Base-by-base conservation (phyloP, 2,888 invertebrate genomes). In the Diplazon laetatorius region DNA sequence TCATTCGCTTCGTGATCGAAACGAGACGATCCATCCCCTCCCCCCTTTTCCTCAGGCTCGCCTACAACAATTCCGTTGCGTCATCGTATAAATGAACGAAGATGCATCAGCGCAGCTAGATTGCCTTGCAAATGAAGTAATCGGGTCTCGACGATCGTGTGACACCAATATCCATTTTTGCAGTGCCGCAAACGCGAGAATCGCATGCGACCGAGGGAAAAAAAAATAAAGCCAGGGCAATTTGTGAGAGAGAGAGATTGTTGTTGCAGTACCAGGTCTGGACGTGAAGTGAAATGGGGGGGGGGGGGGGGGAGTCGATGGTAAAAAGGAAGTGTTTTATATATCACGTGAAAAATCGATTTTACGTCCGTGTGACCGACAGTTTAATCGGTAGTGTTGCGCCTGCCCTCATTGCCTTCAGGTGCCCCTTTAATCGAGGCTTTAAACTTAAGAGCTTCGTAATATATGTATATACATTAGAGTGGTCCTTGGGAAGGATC, bases 391-490 rank as follows among this genome's bases (percentile, higher is more conserved):
- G 35, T 37, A 20, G 37, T 16, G 35, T 25, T 8, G 37, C 18
- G 9, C 22, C 3, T n/a, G n/a, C n/a, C 9, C 6, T 30, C n/a
- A 5, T n/a, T 10, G 46, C 25, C 39, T 10, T 52, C 62, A 73
- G 73, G 63, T 73, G 52, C 73, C 73, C 52, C 76, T 72, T 79
- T 77, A 79, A 79, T 79, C 72, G 79, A 16, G 22, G 20, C 60
- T 72, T 70, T 68, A 76, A 71, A 39, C 75, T 46, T 55, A 62
- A 68, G 12, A 16, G 18, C 2, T 30, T 4, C 18, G 14, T 25
- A 2, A 18, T 37, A 1, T 57, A 20, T 59, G 37, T 16, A 37
- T 59, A 20, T 18, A 20, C 1, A 57, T n/a, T n/a, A n/a, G n/a
- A n/a, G n/a, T n/a, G n/a, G n/a, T n/a, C n/a, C n/a, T n/a, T n/a